These are phyloP conservation scores for Cryptus viduatorius DNA, from an alignment of 2,888 invertebrate species.

Conservation along the genomic window DNA sequence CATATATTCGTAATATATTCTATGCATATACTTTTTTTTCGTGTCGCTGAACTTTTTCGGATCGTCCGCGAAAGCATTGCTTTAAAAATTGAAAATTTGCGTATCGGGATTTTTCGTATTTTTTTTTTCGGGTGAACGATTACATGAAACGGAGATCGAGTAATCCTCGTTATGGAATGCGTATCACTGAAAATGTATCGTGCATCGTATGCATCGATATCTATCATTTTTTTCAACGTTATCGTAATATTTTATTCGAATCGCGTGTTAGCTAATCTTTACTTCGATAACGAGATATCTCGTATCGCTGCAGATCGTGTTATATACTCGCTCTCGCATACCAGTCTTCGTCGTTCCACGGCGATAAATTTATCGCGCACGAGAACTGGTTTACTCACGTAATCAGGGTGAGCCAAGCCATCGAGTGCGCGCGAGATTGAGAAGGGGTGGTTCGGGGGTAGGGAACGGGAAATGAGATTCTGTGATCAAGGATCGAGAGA, in stretches of 20 bases:
- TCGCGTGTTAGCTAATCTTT: slow-evolving; percentile 5
- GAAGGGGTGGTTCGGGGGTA: slow-evolving; percentile 23
- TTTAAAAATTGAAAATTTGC: not conserved
- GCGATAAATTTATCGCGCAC: slow-evolving; percentile 58
- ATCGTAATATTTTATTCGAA: slow-evolving; percentile 11
- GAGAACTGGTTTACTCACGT: slow-evolving; percentile 61
- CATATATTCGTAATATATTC: too few relatives aligned
- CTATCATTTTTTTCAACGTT: not conserved
- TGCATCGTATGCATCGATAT: not conserved
- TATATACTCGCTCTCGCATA: not conserved
- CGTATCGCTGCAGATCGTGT: slow-evolving; percentile 30
- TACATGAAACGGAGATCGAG: not conserved
- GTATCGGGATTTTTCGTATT: not conserved
- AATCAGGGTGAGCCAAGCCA: slow-evolving; percentile 65
- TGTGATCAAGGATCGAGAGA: slow-evolving; percentile 64
- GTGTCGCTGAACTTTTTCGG: too few relatives aligned
- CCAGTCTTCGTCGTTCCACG: slow-evolving; percentile 54
- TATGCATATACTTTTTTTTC: too few relatives aligned
- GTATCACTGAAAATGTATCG: not conserved
- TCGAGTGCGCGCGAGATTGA: slow-evolving; percentile 36
- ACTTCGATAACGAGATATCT: slow-evolving; percentile 19
- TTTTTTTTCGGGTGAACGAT: not conserved
- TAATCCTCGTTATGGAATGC: not conserved
- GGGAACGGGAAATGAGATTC: slow-evolving; percentile 66
- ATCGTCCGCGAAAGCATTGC: not conserved